phyloP scores from a whole-genome alignment of 2,888 invertebrate genomes.

The Acanthosepion pharaonis region DNA sequence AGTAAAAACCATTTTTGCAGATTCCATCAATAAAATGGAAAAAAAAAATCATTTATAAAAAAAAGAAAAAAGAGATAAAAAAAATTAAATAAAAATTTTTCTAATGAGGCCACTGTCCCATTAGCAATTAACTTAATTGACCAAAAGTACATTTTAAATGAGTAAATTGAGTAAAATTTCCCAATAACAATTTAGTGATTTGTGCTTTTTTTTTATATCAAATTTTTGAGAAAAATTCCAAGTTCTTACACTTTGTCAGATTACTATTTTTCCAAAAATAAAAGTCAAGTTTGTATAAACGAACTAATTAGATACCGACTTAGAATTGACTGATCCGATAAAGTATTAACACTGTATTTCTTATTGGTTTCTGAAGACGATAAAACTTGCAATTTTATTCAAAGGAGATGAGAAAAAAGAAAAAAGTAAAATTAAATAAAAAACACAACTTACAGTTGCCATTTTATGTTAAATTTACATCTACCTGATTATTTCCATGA shows the following conservation, averaged over 20 bases:
- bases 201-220: neutral
- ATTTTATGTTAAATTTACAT: neutral
- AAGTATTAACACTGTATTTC: neutral
- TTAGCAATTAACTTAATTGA: constrained; percentile 23
- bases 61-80: neutral
- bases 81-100: neutral
- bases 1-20: neutral
- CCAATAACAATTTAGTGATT: neutral
- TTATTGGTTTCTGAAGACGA: neutral
- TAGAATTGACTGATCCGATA: neutral
- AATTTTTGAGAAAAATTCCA: neutral
- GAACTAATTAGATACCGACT: neutral
- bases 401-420: neutral
- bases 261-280: neutral
- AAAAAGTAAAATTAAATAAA: neutral
- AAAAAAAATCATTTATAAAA: neutral
- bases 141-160: constrained; percentile 33
- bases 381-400: no score
- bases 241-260: constrained; percentile 5
- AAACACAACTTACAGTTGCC: neutral
- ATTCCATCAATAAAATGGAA: neutral
- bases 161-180: constrained; percentile 21
- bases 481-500: neutral
- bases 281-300: neutral
- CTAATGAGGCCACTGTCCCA: neutral